Percentiles rank a stretch among this genome's conserved stretches.
These are phyloP conservation scores for Papilio helenus DNA, from an alignment of 1,140 invertebrate genomes.

Conservation along the genomic window DNA sequence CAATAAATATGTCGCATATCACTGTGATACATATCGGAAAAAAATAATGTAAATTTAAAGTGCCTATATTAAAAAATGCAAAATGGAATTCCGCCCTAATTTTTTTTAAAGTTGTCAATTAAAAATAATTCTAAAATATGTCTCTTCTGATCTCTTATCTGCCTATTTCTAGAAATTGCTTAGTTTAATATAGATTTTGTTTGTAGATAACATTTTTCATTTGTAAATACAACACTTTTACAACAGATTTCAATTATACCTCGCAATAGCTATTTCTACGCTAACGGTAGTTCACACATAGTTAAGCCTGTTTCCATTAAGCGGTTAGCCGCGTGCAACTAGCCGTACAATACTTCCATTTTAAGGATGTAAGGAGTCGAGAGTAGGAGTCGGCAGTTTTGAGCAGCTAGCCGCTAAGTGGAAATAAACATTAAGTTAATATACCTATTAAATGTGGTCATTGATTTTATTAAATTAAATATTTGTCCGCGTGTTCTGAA, in stretches of 20 bases:
- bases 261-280: not conserved
- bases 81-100: not conserved
- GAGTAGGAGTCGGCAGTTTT: no score
- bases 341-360: no score
- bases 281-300: not conserved
- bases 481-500: not conserved
- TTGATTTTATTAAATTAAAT: not conserved
- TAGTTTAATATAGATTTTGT: not conserved
- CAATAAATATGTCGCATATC: slow-evolving; percentile 38
- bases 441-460: not conserved
- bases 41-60: slow-evolving; percentile 4
- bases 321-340: not conserved
- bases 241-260: not conserved
- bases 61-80: slow-evolving; percentile 10
- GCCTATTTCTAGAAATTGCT: not conserved
- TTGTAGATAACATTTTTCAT: not conserved
- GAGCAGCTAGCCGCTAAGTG: not conserved
- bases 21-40: slow-evolving; percentile 36
- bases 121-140: not conserved
- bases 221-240: not conserved
- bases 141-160: not conserved
- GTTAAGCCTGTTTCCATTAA: not conserved
- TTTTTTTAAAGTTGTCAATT: not conserved
- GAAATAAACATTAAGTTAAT: not conserved
- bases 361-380: no score